Evolutionary conservation across 2,113 vertebrate genomes (phyloP), one percentile per base, ranked within the genome.

Genomic region (Nesoenas mayeri): DNA sequence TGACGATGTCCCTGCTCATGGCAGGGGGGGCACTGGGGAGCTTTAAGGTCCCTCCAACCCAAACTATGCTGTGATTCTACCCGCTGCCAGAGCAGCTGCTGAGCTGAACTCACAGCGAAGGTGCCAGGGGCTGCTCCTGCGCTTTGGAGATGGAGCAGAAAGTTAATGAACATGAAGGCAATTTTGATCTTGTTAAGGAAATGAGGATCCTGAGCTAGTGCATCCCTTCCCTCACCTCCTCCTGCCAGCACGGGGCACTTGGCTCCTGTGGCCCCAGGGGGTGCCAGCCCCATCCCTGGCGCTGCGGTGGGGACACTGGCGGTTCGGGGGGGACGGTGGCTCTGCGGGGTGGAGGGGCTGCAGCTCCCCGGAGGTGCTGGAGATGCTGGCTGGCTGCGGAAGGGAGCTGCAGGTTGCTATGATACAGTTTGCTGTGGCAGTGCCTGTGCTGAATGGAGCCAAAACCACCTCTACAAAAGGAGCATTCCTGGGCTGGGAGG

Each of bases 351-450:
- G 2, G 3, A 53, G 58, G 38, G 36, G 48, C 15, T 11, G 4
- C 5, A n/a, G 44, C 44, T 47, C 44, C 44, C 53, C 12, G 0
- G 2, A 25, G 26, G 56, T 48, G 67, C 80, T 36, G 0, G 2
- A 25, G 26, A 61, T 42, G 67, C 80, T 36, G 50, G 40, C 75
- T 77, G 91, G 93, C 56, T 77, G 83, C 73, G 6, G 84, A 18
- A 65, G 17, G 58, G 47, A 95, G 89, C 65, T 84, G 89, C 66
- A 32, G 66, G 95, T 96, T 96, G 96, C 96, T 97, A 94, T 26
- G 96, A 93, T 85, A 95, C 96, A 62, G 66, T 88, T 85, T 58
- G 91, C 93, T 19, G 81, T 95, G 79, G 95, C 91, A 20, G 5
- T 89, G 93, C 56, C 80, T 93, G 89, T 14, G 85, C 66, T 93